A percentile compares a stretch with the other conserved stretches of the same genome.
phyloP scores from a whole-genome alignment of 2,888 invertebrate species.

The Timandra comae region DNA sequence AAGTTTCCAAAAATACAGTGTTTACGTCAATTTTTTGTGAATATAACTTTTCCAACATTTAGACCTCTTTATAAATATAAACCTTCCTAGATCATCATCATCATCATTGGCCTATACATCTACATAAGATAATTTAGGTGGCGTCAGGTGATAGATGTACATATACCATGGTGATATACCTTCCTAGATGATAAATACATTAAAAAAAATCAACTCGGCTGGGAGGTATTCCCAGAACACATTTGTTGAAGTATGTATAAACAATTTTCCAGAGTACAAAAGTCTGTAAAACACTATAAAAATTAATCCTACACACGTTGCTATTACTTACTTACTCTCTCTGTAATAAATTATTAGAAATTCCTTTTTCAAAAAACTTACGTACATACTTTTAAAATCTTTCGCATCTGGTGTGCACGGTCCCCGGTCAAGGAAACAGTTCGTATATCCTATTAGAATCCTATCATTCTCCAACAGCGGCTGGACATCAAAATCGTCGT shows the following conservation, averaged over 20 bases:
- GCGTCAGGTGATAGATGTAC: no score
- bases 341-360: no score
- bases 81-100: background rate
- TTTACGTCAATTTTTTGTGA: background rate
- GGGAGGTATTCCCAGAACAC: no score
- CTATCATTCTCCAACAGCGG: constrained; percentile 81
- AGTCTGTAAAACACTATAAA: background rate
- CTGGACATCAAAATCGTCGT: constrained; percentile 83
- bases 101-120: no score
- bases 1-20: background rate
- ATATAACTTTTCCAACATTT: background rate
- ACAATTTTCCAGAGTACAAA: background rate
- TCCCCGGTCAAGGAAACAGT: constrained; percentile 81
- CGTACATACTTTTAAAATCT: constrained; percentile 81
- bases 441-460: constrained; percentile 80
- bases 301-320: no score
- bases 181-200: no score
- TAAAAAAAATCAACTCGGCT: no score
- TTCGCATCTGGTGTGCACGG: constrained; percentile 84
- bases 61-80: background rate
- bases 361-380: no score
- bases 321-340: no score
- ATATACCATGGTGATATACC: background rate
- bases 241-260: no score
- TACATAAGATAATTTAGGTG: no score